Evolutionary conservation across 2,888 invertebrate species (phyloP), one percentile per base, ranked within the genome.

Genomic region (Tetragonula carbonaria): DNA sequence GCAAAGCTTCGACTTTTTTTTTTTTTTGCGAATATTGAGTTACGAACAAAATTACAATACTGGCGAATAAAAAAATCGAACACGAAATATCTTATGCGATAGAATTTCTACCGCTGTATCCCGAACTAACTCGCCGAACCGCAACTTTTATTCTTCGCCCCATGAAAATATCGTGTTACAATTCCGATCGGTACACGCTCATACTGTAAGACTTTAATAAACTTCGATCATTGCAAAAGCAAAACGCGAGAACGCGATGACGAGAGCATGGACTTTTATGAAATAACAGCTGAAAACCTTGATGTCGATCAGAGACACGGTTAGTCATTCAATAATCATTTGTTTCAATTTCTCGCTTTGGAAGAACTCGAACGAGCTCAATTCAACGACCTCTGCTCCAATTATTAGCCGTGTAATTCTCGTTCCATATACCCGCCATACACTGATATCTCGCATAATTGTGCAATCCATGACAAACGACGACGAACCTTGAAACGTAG

Each of bases 401-500:
- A 80, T 85, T 83, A 83, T 76, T 59, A 50, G 4, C 71, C 71
- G 74, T 53, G 74, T 59, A 81, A 79, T 80, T 77, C 76, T 21
- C 65, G 71, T 81, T 71, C 73, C 68, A 77, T 38, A 8, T 13
- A 13, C 82, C n/a, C 53, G 73, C 65, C 45, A 8, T 45, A 18
- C 51, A 18, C 62, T 23, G 76, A 67, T 74, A 71, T 86, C 83
- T 81, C 77, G 71, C 72, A 67, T 77, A 80, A 78, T 81, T 75
- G 84, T 65, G 84, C 80, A 84, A 84, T 70, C 77, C 66, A 45
- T 53, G 50, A 16, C 55, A 50, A 63, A 65, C 70, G 38, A 59
- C 72, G 70, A 38, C 28, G 63, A 82, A 45, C 74, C 84, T 84
- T 75, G 75, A 78, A 66, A 57, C 53, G 53, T 21, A 8, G 23